Evolutionary conservation across 2,888 invertebrate species (phyloP).

Genomic region (Sesia apiformis): DNA sequence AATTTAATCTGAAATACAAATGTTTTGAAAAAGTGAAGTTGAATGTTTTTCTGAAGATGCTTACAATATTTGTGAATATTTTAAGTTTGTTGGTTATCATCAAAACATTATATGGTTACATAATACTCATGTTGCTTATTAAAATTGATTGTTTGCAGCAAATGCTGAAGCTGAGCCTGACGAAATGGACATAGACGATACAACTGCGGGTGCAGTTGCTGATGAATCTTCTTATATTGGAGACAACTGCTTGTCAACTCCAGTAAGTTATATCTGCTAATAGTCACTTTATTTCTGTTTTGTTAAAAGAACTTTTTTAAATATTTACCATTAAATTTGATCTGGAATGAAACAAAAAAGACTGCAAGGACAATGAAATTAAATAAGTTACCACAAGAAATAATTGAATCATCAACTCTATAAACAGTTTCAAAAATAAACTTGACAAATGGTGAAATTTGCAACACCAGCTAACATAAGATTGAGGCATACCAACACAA

Average conservation of each 20-base stretch:
- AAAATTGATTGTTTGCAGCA: slow-evolving; percentile 14
- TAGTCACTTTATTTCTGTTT: neutral
- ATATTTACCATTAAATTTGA: too few relatives aligned
- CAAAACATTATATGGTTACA: neutral
- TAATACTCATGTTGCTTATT: neutral
- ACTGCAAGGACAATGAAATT: too few relatives aligned
- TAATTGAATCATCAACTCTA: too few relatives aligned
- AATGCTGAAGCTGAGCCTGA: slow-evolving; percentile 48
- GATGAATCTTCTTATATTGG: slow-evolving; percentile 65
- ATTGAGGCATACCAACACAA: too few relatives aligned
- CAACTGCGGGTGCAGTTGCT: slow-evolving; percentile 41
- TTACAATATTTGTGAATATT: neutral
- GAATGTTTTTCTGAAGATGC: neutral
- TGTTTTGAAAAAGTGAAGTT: too few relatives aligned
- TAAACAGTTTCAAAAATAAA: too few relatives aligned
- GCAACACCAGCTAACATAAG: too few relatives aligned
- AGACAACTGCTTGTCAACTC: slow-evolving; percentile 66
- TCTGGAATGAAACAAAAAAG: too few relatives aligned
- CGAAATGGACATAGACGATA: slow-evolving; percentile 67
- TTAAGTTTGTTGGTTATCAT: neutral
- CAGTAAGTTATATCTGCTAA: slow-evolving; percentile 32
- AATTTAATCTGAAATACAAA: too few relatives aligned
- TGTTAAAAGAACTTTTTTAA: too few relatives aligned
- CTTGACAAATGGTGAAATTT: too few relatives aligned
- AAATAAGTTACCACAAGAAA: too few relatives aligned